These are phyloP conservation scores for Lagria hirta DNA, from an alignment of 2,888 invertebrate species.

Conservation along the genomic window DNA sequence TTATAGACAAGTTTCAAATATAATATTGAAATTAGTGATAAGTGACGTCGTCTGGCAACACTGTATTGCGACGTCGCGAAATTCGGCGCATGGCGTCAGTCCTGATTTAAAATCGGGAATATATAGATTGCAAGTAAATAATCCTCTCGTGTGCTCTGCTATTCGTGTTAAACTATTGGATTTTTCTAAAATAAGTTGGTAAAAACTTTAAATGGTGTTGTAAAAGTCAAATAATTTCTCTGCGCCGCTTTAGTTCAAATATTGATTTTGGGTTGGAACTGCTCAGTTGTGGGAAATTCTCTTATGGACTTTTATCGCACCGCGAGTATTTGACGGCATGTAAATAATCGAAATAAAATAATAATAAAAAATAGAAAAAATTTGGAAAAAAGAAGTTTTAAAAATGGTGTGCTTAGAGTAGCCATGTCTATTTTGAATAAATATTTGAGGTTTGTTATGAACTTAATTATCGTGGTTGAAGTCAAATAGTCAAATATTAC, in stretches of 20 bases:
- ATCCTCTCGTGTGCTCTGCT: too few species aligned
- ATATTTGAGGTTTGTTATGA: too few species aligned
- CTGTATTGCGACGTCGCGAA: conserved; percentile 46
- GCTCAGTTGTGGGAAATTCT: conserved; percentile 27
- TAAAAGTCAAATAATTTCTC: conserved; percentile 31
- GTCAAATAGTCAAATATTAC: too few species aligned
- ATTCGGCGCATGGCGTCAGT: conserved; percentile 45
- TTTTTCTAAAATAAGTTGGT: too few species aligned
- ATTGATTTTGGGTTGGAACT: conserved; percentile 49
- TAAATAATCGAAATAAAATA: conserved; percentile 16
- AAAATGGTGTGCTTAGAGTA: background rate
- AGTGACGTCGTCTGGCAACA: too few species aligned
- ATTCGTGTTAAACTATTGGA: too few species aligned
- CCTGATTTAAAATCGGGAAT: conserved; percentile 31
- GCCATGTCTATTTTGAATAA: background rate
- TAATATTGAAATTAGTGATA: too few species aligned
- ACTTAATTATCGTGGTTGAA: too few species aligned
- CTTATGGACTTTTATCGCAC: conserved; percentile 24
- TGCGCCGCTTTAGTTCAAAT: conserved; percentile 45
- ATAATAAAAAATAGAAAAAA: conserved; percentile 1
- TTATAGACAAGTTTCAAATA: too few species aligned
- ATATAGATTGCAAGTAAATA: conserved; percentile 23
- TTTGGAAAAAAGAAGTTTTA: conserved; percentile 1
- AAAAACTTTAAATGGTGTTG: too few species aligned
- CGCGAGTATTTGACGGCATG: conserved; percentile 28